Conservation (phyloP, 1,140 invertebrate species). For the Acyrthosiphon pisum region DNA sequence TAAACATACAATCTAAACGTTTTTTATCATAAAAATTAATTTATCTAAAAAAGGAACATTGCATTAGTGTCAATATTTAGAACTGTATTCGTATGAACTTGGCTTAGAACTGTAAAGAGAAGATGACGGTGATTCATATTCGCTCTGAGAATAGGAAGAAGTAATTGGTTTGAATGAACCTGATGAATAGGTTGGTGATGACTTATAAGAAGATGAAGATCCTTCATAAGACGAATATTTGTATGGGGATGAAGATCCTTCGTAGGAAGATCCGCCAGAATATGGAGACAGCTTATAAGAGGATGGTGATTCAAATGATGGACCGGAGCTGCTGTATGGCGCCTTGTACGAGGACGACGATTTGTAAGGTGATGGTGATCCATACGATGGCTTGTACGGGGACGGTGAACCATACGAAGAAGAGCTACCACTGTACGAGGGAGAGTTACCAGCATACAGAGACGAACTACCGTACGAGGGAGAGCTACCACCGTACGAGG, state of each 20-base stretch:
- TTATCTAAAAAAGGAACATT: constrained; percentile 45
- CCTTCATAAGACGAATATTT: constrained; percentile 9
- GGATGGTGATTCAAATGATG: neutral
- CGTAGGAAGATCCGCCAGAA: neutral
- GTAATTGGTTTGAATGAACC: constrained; percentile 34
- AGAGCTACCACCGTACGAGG: neutral
- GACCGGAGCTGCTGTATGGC: neutral
- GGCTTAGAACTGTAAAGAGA: constrained; percentile 27
- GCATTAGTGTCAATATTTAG: constrained; percentile 43
- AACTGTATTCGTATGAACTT: constrained; percentile 39
- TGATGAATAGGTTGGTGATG: constrained; percentile 16
- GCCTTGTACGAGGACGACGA: neutral
- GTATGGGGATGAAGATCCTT: constrained; percentile 16
- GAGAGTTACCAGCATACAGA: neutral
- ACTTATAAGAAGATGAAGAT: constrained; percentile 16
- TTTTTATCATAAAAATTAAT: neutral
- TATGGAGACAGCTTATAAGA: neutral
- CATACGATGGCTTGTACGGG: neutral
- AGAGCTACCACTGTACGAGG: neutral
- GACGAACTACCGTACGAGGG: neutral
- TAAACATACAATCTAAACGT: constrained; percentile 11
- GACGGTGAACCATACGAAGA: neutral
- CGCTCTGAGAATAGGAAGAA: constrained; percentile 1
- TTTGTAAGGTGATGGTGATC: neutral
- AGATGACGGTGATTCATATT: constrained; percentile 36